Evolutionary conservation across 2,113 vertebrate genomes (phyloP).

Genomic region (Taxidea taxus): DNA sequence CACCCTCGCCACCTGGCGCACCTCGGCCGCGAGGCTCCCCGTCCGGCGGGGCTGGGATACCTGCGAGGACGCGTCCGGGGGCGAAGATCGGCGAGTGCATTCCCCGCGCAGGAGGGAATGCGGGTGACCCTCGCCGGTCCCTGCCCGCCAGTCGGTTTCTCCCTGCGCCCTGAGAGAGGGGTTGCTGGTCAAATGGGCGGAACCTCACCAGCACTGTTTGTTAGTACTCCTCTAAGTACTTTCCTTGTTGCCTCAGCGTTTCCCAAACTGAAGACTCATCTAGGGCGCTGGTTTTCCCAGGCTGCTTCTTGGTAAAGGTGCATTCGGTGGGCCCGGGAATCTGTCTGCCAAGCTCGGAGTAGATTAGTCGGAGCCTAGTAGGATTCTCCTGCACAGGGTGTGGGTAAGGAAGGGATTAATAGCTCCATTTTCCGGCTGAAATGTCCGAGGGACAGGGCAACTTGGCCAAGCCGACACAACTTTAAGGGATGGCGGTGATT

Average conservation of each 20-base stretch:
- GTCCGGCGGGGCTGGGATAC: neutral
- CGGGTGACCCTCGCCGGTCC: neutral
- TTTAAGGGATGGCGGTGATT: neutral
- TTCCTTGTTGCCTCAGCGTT: neutral
- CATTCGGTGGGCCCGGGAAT: neutral
- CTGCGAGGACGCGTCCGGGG: neutral
- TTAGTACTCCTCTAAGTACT: neutral
- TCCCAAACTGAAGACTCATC: constrained; percentile 23
- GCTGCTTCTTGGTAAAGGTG: neutral
- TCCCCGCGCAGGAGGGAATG: neutral
- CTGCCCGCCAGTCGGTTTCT: accelerated
- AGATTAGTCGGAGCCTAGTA: neutral
- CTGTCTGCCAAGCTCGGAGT: accelerated
- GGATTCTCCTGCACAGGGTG: neutral
- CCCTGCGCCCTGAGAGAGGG: accelerated
- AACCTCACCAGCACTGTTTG: neutral
- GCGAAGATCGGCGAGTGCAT: neutral
- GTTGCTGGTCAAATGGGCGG: neutral
- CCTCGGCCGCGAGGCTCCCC: neutral
- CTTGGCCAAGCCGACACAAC: neutral
- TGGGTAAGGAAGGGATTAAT: neutral
- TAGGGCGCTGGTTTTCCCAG: neutral
- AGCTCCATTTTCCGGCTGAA: neutral
- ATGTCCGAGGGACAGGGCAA: neutral
- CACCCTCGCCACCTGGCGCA: constrained; percentile 24